Evolutionary conservation across 2,888 invertebrate species (phyloP).

Genomic region (Eumacrocentrus americanus): DNA sequence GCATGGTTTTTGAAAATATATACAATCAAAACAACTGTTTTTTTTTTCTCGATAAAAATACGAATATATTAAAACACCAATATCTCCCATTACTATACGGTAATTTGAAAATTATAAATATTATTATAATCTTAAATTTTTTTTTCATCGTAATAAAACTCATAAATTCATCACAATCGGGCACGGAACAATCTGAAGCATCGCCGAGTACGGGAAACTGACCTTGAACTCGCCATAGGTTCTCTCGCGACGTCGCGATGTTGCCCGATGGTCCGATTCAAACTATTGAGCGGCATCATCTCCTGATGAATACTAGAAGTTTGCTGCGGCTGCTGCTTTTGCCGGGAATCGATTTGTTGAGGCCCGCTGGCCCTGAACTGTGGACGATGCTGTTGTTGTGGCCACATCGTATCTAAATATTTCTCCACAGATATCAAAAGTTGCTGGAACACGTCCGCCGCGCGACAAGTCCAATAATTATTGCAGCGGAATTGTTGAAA

Average conservation of each 20-base stretch:
- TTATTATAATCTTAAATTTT: background rate
- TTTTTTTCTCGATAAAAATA: no score
- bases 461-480: no score
- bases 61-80: no score
- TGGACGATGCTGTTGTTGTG: background rate
- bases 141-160: background rate
- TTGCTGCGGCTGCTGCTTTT: no score
- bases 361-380: background rate
- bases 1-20: no score
- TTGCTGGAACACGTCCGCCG: no score
- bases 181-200: background rate
- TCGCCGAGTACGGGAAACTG: slow-evolving; percentile 4
- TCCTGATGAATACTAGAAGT: no score
- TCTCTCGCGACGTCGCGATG: slow-evolving; percentile 16
- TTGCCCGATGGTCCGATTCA: slow-evolving; percentile 12
- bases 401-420: background rate
- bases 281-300: slow-evolving; percentile 21
- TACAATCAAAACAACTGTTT: no score
- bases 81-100: no score
- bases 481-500: no score
- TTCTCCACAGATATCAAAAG: background rate
- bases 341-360: no score
- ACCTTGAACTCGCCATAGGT: slow-evolving; percentile 22
- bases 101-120: no score
- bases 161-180: background rate